Conservation (phyloP, 2,113 vertebrate species). For the Andinoacara biseriatus region DNA sequence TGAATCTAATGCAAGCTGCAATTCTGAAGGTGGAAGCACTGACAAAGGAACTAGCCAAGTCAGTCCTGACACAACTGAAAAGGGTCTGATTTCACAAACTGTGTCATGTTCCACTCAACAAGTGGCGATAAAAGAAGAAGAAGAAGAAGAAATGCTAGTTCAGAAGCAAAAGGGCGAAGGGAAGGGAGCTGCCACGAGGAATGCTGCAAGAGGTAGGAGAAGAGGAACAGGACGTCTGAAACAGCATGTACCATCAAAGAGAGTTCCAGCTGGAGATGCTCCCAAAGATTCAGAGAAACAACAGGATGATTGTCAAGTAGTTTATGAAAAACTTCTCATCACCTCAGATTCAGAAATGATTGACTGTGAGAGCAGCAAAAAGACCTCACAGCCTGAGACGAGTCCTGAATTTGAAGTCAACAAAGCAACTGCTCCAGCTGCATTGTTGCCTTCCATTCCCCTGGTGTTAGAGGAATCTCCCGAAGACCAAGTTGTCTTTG, state of each 20-base stretch:
- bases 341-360: slow-evolving; percentile 48
- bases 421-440: not conserved
- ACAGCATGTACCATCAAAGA: slow-evolving; percentile 20
- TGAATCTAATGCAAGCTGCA: slow-evolving; percentile 2
- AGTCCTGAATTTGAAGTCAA: not conserved
- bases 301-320: slow-evolving; percentile 69
- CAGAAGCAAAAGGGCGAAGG: slow-evolving; percentile 54
- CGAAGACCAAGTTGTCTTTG: slow-evolving; percentile 60
- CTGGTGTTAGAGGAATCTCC: slow-evolving; percentile 47
- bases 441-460: slow-evolving; percentile 14
- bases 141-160: slow-evolving; percentile 74
- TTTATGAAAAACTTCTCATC: slow-evolving; percentile 64
- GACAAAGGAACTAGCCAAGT: not conserved
- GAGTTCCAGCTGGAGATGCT: slow-evolving; percentile 2
- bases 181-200: slow-evolving; percentile 18
- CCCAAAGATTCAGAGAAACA: slow-evolving; percentile 43
- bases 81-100: slow-evolving; percentile 34
- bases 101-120: slow-evolving; percentile 62
- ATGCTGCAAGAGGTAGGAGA: slow-evolving; percentile 22
- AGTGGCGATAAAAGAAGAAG: slow-evolving; percentile 76
- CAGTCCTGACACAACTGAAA: slow-evolving; percentile 24
- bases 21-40: not conserved
- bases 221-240: slow-evolving; percentile 42
- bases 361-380: slow-evolving; percentile 5
- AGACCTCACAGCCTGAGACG: slow-evolving; percentile 5